A percentile compares a stretch with the other conserved stretches of the same genome.
Conservation (phyloP, 2,113 vertebrate species). For the Dicrurus megarhynchus region DNA sequence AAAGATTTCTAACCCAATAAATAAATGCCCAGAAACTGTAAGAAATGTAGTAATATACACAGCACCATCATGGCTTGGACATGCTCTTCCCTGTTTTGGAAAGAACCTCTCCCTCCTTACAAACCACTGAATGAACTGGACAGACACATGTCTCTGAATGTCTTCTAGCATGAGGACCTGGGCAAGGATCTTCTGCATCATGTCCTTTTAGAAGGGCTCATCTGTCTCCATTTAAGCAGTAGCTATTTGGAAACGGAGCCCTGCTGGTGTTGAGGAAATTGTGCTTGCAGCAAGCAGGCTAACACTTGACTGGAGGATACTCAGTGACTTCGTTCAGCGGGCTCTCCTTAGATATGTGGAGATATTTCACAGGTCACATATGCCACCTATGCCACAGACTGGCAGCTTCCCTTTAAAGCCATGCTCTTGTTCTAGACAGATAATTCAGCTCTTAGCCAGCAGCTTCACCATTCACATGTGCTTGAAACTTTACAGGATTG, state of each 20-base stretch:
- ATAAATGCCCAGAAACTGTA: neutral
- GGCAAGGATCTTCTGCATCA: neutral
- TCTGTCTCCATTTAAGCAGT: neutral
- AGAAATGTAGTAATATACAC: neutral
- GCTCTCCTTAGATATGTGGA: neutral
- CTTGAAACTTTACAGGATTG: neutral
- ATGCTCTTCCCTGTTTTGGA: neutral
- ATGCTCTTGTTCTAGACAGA: neutral
- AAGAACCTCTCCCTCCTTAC: neutral
- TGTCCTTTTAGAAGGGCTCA: neutral
- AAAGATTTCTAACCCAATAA: neutral
- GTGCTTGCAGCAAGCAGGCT: neutral
- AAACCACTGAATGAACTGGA: neutral
- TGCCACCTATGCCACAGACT: neutral
- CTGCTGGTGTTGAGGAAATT: neutral
- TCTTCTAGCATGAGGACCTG: neutral
- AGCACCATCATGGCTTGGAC: neutral
- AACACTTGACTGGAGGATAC: neutral
- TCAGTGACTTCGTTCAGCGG: neutral
- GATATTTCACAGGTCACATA: neutral
- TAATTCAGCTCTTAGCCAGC: neutral
- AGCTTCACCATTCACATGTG: neutral
- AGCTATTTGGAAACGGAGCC: neutral
- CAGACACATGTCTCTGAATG: rapidly evolving
- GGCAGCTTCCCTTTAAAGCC: neutral